Evolutionary conservation across 2,888 invertebrate species (phyloP).

Genomic region (Cecidostiba fungosa): DNA sequence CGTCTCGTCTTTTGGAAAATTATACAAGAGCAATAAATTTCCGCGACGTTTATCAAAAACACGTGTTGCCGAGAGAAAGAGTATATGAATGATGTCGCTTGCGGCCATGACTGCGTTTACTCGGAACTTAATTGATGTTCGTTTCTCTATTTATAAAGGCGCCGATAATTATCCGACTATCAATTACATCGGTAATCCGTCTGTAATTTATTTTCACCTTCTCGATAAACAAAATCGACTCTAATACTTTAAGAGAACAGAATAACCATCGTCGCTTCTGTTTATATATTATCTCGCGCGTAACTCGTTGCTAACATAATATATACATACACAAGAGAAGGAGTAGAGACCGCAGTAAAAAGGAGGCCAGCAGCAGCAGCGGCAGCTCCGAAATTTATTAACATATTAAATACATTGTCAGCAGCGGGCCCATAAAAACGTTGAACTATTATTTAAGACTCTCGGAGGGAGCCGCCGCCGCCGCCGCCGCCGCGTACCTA

Average conservation of each 20-base stretch:
- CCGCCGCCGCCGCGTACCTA: no score
- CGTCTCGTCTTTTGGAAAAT: slow-evolving; percentile 49
- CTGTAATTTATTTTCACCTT: no score
- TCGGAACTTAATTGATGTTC: slow-evolving; percentile 15
- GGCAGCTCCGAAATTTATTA: background rate
- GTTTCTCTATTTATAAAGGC: background rate
- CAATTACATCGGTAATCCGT: no score
- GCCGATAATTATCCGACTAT: background rate
- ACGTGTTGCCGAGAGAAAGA: slow-evolving; percentile 42
- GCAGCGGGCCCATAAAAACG: background rate
- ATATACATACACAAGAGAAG: no score
- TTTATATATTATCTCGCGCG: no score
- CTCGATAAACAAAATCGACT: no score
- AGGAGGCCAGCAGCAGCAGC: background rate
- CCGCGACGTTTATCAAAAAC: slow-evolving; percentile 55
- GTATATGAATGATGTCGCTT: slow-evolving; percentile 33
- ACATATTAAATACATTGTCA: slow-evolving; percentile 7
- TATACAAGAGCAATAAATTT: slow-evolving; percentile 54
- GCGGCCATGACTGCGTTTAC: slow-evolving; percentile 35
- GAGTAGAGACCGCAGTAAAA: background rate
- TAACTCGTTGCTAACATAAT: no score
- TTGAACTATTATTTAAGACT: slow-evolving; percentile 9
- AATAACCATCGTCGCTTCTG: no score
- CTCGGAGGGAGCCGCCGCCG: background rate
- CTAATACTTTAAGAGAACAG: no score